Evolutionary conservation across 2,888 invertebrate genomes (phyloP).

Genomic region (Pemphredon lugubris): DNA sequence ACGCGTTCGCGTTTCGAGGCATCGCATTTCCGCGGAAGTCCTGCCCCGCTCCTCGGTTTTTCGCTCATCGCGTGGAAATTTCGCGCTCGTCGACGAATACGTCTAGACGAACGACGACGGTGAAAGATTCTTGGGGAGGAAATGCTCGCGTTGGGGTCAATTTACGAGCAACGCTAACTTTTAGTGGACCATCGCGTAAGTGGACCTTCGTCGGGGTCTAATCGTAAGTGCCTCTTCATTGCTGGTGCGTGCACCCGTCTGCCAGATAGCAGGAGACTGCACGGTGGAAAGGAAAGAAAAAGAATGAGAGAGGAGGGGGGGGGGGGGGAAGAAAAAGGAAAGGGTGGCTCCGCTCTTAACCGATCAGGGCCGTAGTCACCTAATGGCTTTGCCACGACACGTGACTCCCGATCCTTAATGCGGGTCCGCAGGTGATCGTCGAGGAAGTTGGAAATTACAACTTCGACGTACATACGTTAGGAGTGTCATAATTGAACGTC

Average conservation of each 20-base stretch:
- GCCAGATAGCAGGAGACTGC: slow-evolving; percentile 50
- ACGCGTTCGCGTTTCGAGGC: no score
- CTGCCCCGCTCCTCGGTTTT: background rate
- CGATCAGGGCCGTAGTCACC: slow-evolving; percentile 52
- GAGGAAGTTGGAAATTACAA: no score
- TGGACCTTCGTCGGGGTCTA: slow-evolving; percentile 55
- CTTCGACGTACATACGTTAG: no score
- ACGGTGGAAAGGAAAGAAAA: slow-evolving; percentile 23
- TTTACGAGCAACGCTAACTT: slow-evolving; percentile 59
- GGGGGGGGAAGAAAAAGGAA: slow-evolving; percentile 22
- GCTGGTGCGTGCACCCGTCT: slow-evolving; percentile 63
- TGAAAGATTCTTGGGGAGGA: slow-evolving; percentile 36
- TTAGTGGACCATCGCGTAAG: slow-evolving; percentile 58
- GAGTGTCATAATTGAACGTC: no score
- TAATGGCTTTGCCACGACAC: slow-evolving; percentile 52
- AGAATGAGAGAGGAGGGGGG: slow-evolving; percentile 19
- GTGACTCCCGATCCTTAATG: slow-evolving; percentile 45
- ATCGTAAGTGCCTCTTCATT: slow-evolving; percentile 68
- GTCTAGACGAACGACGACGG: slow-evolving; percentile 32
- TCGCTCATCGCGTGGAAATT: background rate
- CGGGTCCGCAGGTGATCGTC: slow-evolving; percentile 41
- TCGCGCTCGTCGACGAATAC: slow-evolving; percentile 11
- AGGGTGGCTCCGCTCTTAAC: slow-evolving; percentile 56
- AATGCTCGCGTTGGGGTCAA: slow-evolving; percentile 42
- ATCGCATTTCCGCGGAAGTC: no score